Conservation (phyloP, 2,113 vertebrate genomes). For the Brevimyrus niger region DNA sequence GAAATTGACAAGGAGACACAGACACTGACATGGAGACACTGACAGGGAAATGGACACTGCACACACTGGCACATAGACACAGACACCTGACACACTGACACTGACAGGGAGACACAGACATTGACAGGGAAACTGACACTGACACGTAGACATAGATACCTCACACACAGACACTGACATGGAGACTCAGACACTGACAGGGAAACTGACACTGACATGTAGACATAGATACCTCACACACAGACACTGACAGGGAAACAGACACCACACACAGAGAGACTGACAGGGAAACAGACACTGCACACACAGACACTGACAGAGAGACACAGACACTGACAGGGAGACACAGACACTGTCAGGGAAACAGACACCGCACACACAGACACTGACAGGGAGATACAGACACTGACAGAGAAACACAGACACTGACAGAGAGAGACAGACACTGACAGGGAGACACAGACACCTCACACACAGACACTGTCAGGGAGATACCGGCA, state of each 20-base stretch:
- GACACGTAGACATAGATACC: background rate
- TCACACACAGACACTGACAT: background rate
- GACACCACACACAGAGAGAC: background rate
- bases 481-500: no score
- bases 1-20: background rate
- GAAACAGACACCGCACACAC: no score
- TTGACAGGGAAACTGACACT: no score
- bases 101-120: background rate
- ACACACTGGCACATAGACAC: background rate
- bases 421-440: no score
- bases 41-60: no score
- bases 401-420: background rate
- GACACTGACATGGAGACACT: background rate
- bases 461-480: background rate
- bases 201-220: no score
- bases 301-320: background rate
- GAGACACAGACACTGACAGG: background rate
- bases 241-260: background rate
- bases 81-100: background rate
- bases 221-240: background rate
- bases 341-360: background rate
- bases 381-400: background rate
- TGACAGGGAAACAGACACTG: background rate
- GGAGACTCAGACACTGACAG: background rate
- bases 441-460: background rate